Conservation (phyloP, 92 coral and sea anemone genomes). For the Virgularia gustaviana region DNA sequence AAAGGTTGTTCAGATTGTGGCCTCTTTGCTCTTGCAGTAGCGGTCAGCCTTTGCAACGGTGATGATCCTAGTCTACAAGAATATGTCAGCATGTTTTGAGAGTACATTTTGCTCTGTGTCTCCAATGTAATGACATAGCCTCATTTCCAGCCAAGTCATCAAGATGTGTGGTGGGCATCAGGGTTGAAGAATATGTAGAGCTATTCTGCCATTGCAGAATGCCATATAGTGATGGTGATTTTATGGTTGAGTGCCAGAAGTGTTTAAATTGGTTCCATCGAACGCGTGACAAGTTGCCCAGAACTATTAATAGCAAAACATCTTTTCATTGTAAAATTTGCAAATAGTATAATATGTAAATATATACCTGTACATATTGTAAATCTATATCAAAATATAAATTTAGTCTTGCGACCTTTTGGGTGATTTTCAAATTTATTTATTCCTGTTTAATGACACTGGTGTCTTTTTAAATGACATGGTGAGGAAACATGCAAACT, state of each 20-base stretch:
- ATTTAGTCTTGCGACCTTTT: no score
- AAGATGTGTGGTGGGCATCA: not conserved
- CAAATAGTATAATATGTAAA: not conserved
- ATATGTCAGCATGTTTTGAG: not conserved
- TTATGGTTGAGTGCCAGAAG: constrained; percentile 1
- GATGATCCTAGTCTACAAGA: not conserved
- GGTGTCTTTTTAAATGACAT: no score
- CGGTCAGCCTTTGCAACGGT: not conserved
- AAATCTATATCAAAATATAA: no score
- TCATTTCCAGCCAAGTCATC: not conserved
- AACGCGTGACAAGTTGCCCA: not conserved
- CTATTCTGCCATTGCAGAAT: constrained; percentile 5
- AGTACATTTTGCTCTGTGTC: not conserved
- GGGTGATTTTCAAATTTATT: no score
- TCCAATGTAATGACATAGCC: not conserved
- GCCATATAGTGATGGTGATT: constrained; percentile 3
- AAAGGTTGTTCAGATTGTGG: constrained; percentile 12
- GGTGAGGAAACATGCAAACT: no score
- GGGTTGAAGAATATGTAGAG: not conserved
- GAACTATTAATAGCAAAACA: not conserved
- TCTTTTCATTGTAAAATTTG: not conserved
- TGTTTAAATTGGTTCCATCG: constrained; percentile 13
- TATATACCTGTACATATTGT: constrained; percentile 3
- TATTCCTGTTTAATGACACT: no score
- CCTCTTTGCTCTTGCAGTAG: constrained; percentile 3